These are phyloP conservation scores for Camponotus floridanus DNA, from an alignment of 1,140 invertebrate genomes.

Conservation along the genomic window DNA sequence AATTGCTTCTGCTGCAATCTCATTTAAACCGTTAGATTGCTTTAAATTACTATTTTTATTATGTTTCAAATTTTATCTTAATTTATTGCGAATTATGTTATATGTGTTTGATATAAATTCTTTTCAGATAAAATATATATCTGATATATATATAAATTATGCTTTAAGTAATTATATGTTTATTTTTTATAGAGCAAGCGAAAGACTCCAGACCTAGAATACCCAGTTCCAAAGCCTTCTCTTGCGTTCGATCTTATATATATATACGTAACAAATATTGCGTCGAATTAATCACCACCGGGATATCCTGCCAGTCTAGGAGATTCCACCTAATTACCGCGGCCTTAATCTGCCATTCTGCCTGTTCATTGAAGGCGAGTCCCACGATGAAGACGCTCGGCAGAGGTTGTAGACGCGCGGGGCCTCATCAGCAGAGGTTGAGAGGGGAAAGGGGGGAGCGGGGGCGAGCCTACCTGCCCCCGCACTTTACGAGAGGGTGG, in stretches of 20 bases:
- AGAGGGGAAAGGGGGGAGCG: too few relatives aligned
- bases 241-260: background rate
- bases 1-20: background rate
- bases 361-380: slow-evolving; percentile 41
- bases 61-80: background rate
- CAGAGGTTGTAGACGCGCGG: slow-evolving; percentile 37
- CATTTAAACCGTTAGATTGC: too few relatives aligned
- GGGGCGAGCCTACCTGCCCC: too few relatives aligned
- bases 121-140: too few relatives aligned
- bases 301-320: slow-evolving; percentile 37
- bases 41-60: background rate
- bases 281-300: slow-evolving; percentile 37
- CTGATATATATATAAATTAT: too few relatives aligned
- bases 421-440: background rate
- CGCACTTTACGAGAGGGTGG: background rate
- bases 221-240: background rate
- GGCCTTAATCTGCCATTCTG: slow-evolving; percentile 56
- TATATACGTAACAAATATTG: slow-evolving; percentile 12
- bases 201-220: background rate
- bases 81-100: background rate
- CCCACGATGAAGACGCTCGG: slow-evolving; percentile 27
- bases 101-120: background rate
- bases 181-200: background rate
- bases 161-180: too few relatives aligned
- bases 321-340: slow-evolving; percentile 62